Percentiles rank a stretch among this genome's conserved stretches.
phyloP scores from a whole-genome alignment of 1,140 invertebrate genomes.

The Neodiprion lecontei region DNA sequence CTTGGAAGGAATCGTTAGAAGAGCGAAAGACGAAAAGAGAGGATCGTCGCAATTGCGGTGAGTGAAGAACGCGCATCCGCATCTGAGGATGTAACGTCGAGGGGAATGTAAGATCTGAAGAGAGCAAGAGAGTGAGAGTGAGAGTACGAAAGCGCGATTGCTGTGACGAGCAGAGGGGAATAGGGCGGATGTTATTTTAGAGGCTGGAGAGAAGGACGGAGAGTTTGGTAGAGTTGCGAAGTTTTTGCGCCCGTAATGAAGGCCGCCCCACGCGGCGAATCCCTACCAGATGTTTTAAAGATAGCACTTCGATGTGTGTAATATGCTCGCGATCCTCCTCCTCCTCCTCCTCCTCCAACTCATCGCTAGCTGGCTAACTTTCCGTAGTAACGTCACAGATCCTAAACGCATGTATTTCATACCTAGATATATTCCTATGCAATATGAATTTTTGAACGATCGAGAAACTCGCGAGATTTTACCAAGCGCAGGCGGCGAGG shows the following conservation, averaged over 20 bases:
- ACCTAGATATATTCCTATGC: too few species aligned
- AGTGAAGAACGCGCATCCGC: background rate
- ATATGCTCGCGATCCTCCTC: background rate
- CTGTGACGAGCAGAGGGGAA: background rate
- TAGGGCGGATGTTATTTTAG: constrained; percentile 4
- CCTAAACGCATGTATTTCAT: too few species aligned
- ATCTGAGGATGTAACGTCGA: background rate
- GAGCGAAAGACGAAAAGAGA: too few species aligned
- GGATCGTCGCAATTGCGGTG: too few species aligned
- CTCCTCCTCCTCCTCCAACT: too few species aligned
- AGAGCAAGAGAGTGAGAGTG: background rate
- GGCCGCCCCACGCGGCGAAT: constrained; percentile 39
- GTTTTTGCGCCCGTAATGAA: constrained; percentile 10
- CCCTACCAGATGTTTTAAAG: constrained; percentile 40
- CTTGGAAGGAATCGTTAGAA: too few species aligned
- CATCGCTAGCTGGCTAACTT: too few species aligned
- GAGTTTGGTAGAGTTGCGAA: background rate
- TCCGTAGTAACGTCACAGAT: too few species aligned
- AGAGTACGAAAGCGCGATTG: background rate
- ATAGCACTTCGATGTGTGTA: background rate
- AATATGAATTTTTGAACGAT: too few species aligned
- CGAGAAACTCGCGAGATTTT: too few species aligned
- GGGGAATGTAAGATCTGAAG: background rate
- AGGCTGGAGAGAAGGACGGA: constrained; percentile 2
- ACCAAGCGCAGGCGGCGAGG: too few species aligned